Percentiles rank a stretch among this genome's conserved stretches.
These are phyloP conservation scores for Megaleporinus macrocephalus DNA, from an alignment of 2,113 vertebrate species.

Conservation along the genomic window DNA sequence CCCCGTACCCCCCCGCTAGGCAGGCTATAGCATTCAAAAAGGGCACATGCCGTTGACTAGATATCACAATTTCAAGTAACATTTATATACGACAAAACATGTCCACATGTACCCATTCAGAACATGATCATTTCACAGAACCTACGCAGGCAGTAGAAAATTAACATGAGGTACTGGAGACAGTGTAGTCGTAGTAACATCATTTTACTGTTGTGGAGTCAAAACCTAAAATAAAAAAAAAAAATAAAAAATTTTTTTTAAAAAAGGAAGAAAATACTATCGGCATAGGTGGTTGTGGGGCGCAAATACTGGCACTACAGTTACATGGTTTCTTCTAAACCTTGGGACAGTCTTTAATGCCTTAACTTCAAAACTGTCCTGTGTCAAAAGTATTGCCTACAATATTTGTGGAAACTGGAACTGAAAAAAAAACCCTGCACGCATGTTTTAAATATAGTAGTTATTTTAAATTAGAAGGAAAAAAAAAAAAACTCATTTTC, in stretches of 20 bases:
- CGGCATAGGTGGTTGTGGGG: conserved; percentile 60
- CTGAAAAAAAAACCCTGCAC: conserved; percentile 75
- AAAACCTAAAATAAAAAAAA: conserved; percentile 64
- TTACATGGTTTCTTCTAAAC: conserved; percentile 66
- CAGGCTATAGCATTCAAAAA: conserved; percentile 90
- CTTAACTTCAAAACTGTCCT: conserved; percentile 63
- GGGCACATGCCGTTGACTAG: conserved; percentile 96
- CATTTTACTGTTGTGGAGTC: conserved; percentile 82
- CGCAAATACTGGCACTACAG: conserved; percentile 76
- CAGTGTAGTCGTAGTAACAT: conserved; percentile 87
- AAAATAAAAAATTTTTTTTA: conserved; percentile 39
- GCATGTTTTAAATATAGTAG: conserved; percentile 76
- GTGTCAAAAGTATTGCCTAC: conserved; percentile 80
- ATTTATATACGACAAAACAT: conserved; percentile 93
- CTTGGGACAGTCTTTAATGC: conserved; percentile 72
- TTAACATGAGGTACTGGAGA: conserved; percentile 92
- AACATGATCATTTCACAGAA: conserved; percentile 95
- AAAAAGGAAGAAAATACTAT: conserved; percentile 47
- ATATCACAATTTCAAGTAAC: conserved; percentile 99
- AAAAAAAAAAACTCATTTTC: conserved; percentile 53
- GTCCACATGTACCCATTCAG: conserved; percentile 94
- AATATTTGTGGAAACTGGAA: conserved; percentile 65
- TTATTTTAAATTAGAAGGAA: conserved; percentile 74
- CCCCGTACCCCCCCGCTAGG: conserved; percentile 79
- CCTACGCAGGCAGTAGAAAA: conserved; percentile 91